Evolutionary conservation across 2,797 vertebrate species (phyloP).

Genomic region (Eupleurogrammus muticus): DNA sequence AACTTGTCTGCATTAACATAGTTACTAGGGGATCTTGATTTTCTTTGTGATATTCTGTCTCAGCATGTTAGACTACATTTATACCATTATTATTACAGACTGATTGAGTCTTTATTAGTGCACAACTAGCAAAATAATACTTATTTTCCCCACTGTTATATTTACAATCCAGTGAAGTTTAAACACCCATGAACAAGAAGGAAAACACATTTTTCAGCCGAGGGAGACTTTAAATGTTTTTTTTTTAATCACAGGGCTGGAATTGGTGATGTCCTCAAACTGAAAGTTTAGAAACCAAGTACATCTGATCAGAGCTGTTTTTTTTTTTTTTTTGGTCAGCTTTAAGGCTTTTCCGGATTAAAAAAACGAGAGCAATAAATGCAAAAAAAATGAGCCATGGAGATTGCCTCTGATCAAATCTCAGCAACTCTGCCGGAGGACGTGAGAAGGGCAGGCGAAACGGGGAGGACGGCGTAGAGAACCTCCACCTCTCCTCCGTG

Average conservation of each 20-base stretch:
- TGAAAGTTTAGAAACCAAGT: slow-evolving; percentile 6
- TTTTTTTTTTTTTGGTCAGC: slow-evolving; percentile 2
- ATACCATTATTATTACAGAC: too few relatives aligned
- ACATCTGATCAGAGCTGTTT: slow-evolving; percentile 10
- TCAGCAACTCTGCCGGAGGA: slow-evolving; percentile 60
- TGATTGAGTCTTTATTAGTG: too few relatives aligned
- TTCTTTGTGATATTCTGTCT: too few relatives aligned
- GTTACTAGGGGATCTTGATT: too few relatives aligned
- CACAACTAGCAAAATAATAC: too few relatives aligned
- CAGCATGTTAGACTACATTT: too few relatives aligned
- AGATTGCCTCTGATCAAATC: slow-evolving; percentile 64
- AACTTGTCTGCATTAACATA: too few relatives aligned
- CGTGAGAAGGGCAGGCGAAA: slow-evolving; percentile 58
- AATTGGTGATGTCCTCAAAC: slow-evolving; percentile 14
- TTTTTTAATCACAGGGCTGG: background rate
- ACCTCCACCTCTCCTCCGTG: slow-evolving; percentile 29
- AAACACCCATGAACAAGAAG: too few relatives aligned
- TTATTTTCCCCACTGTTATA: too few relatives aligned
- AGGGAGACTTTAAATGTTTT: too few relatives aligned
- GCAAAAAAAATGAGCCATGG: slow-evolving; percentile 26
- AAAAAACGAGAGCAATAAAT: slow-evolving; percentile 59
- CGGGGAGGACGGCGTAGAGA: slow-evolving; percentile 58
- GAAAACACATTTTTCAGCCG: too few relatives aligned
- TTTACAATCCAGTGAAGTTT: too few relatives aligned
- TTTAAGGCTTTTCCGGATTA: slow-evolving; percentile 21